Evolutionary conservation across 2,797 vertebrate species (phyloP), one percentile per base, ranked within the genome.

Genomic region (Hyperoplus immaculatus): DNA sequence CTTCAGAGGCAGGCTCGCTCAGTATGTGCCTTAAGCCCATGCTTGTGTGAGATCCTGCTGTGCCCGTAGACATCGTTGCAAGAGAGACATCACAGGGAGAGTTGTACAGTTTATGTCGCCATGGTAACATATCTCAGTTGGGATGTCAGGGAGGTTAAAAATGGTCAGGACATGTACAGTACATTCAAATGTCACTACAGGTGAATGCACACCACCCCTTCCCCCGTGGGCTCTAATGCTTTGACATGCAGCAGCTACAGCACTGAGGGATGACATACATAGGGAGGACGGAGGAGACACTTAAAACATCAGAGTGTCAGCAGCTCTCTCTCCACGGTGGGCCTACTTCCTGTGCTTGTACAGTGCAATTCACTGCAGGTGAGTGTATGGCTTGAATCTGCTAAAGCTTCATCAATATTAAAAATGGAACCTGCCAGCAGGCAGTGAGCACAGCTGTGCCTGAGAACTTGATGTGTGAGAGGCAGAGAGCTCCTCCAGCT

Each of bases 371-470:
- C 86, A 41, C 84, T 57, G 87, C 84, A 89, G 89, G 91, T 90
- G 85, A 92, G 87, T 75, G 87, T 83, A 83, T 88, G 80, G 57
- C 82, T 81, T 43, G 66, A 72, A 70, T 78, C 58, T 75, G 70
- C 75, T 69, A 42, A 76, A 80, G 82, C 84, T 72, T 92, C 87
- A 90, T 92, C 82, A 88, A 90, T 92, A 91, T 91, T 90, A 81
- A 92, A 89, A 83, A 85, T 39, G 51, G 29, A 82, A 81, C 61
- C 72, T 69, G 54, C 47, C 84, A 85, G 82, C 89, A 87, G 84
- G 78, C 66, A 61, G 71, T 0, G 29, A 83, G 75, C 66, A 74
- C 74, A 81, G 83, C 82, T 80, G 82, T 69, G 85, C 67, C 58
- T 29, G 55, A 54, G 57, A 55, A 65, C 69, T 42, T 29, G 11